Conservation (phyloP, 2,888 invertebrate species). For the Tetheella fluctuosa region DNA sequence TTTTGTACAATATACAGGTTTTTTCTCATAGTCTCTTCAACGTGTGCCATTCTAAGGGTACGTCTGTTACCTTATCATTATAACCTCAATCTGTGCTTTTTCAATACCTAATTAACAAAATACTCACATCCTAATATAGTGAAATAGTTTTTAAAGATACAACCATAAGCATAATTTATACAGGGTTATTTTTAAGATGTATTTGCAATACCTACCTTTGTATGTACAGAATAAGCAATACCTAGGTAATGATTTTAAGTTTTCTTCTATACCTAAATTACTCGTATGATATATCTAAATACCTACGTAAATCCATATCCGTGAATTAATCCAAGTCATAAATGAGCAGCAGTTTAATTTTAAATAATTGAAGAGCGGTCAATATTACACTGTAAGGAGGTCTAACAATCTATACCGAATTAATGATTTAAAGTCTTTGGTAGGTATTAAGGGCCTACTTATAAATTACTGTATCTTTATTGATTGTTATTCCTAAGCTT, state of each 20-base stretch:
- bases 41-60: constrained; percentile 79
- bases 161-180: constrained; percentile 82
- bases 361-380: constrained; percentile 15
- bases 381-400: constrained; percentile 28
- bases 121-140: constrained; percentile 77
- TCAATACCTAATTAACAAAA: constrained; percentile 72
- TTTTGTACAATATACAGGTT: constrained; percentile 72
- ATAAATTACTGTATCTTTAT: constrained; percentile 28
- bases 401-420: constrained; percentile 23
- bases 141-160: constrained; percentile 70
- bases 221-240: constrained; percentile 35
- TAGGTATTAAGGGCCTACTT: constrained; percentile 32
- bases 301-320: background rate
- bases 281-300: constrained; percentile 23
- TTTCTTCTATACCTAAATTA: constrained; percentile 17
- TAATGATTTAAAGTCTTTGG: background rate
- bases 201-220: constrained; percentile 43
- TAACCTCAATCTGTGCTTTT: constrained; percentile 78
- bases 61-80: constrained; percentile 69
- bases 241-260: constrained; percentile 23
- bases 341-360: background rate
- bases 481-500: constrained; percentile 28
- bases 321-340: background rate
- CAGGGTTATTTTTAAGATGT: constrained; percentile 79
- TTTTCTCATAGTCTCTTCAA: constrained; percentile 69